Evolutionary conservation across 2,888 invertebrate species (phyloP).

Genomic region (Eristalinus aeneus): DNA sequence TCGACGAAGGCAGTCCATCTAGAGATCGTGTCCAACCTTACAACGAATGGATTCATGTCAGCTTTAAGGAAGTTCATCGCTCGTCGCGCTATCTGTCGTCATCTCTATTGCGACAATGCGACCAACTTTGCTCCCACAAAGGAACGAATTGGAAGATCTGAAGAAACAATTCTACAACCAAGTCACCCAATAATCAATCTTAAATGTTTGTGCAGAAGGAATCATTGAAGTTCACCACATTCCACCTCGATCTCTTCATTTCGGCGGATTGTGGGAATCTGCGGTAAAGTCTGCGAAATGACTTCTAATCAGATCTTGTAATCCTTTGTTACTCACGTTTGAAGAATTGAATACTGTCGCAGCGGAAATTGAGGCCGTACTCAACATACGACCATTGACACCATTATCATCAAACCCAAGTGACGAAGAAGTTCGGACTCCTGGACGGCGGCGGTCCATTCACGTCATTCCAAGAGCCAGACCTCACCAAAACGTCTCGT

Average conservation of each 20-base stretch:
- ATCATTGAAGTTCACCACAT: constrained; percentile 22
- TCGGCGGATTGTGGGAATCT: constrained; percentile 13
- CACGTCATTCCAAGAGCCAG: background rate
- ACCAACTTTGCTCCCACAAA: constrained; percentile 40
- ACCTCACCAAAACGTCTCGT: background rate
- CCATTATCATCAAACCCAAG: constrained; percentile 22
- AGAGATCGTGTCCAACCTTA: constrained; percentile 61
- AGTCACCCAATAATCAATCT: background rate
- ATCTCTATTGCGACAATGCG: constrained; percentile 45
- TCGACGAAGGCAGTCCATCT: constrained; percentile 56
- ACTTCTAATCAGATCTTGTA: constrained; percentile 10
- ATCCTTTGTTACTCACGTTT: background rate
- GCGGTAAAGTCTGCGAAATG: constrained; percentile 26
- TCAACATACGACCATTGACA: constrained; percentile 31
- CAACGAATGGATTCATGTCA: constrained; percentile 48
- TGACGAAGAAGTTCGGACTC: constrained; percentile 28
- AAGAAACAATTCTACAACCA: constrained; percentile 23
- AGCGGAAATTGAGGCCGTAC: constrained; percentile 21
- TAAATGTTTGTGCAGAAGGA: constrained; percentile 8
- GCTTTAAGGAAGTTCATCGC: constrained; percentile 33
- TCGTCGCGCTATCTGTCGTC: constrained; percentile 22
- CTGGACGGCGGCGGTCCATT: constrained; percentile 24
- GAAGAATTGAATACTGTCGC: constrained; percentile 37
- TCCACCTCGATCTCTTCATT: constrained; percentile 26
- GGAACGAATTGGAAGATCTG: constrained; percentile 14